Conservation (phyloP, 2,888 invertebrate species). For the Pasiphila rectangulata region DNA sequence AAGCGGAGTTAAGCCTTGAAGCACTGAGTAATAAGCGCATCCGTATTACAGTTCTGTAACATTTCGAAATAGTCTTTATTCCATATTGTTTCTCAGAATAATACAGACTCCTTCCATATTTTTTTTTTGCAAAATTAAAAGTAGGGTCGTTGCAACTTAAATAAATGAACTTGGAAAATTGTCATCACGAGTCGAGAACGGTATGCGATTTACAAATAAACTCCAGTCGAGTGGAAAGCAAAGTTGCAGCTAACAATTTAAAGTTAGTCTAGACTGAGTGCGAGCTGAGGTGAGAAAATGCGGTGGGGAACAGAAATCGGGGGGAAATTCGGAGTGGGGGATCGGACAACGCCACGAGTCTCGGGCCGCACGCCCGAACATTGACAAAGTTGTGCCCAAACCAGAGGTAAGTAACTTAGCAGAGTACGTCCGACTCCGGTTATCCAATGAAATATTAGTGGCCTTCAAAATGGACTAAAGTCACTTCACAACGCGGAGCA, state of each 20-base stretch:
- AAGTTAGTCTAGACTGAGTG: slow-evolving; percentile 63
- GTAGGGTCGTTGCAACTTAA: slow-evolving; percentile 36
- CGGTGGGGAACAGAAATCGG: slow-evolving; percentile 36
- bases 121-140: slow-evolving; percentile 1
- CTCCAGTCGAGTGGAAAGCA: slow-evolving; percentile 59
- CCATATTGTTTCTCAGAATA: slow-evolving; percentile 8
- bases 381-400: slow-evolving; percentile 56
- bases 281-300: slow-evolving; percentile 65
- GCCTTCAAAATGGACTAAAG: slow-evolving; percentile 2
- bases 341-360: slow-evolving; percentile 42
- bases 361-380: slow-evolving; percentile 45
- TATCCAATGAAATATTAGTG: slow-evolving; percentile 31
- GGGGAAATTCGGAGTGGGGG: slow-evolving; percentile 32
- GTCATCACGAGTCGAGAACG: slow-evolving; percentile 51
- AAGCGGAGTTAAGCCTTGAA: slow-evolving; percentile 7
- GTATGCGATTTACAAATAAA: slow-evolving; percentile 65
- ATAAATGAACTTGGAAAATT: slow-evolving; percentile 44
- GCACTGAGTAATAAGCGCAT: slow-evolving; percentile 13
- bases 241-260: slow-evolving; percentile 73
- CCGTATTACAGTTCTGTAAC: slow-evolving; percentile 14
- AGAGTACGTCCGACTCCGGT: slow-evolving; percentile 39
- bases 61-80: slow-evolving; percentile 12
- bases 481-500: not conserved
- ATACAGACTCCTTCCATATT: not conserved
- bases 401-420: slow-evolving; percentile 52